Evolutionary conservation across 1,140 invertebrate species (phyloP).

Genomic region (Polyergus mexicanus): DNA sequence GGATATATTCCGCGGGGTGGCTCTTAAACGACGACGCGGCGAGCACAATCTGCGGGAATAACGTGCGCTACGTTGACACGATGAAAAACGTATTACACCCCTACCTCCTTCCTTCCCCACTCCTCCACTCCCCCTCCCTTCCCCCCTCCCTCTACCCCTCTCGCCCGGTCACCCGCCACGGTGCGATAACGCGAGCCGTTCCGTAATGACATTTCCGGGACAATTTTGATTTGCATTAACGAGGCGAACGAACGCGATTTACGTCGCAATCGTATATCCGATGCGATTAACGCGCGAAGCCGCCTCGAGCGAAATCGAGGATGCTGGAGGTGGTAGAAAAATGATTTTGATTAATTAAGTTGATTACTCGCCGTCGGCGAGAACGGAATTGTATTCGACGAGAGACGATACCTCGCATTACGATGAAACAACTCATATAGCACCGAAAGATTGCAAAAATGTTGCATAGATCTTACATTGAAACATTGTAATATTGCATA

Average conservation of each 20-base stretch:
- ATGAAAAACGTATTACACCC: slow-evolving; percentile 47
- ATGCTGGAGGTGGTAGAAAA: slow-evolving; percentile 15
- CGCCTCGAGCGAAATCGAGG: slow-evolving; percentile 23
- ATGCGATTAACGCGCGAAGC: slow-evolving; percentile 4
- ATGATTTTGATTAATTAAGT: slow-evolving; percentile 23
- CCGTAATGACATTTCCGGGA: slow-evolving; percentile 59
- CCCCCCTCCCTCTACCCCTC: too few relatives aligned
- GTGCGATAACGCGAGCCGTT: background rate
- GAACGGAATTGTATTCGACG: background rate
- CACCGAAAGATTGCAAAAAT: too few relatives aligned
- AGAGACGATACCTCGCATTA: background rate
- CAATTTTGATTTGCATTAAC: slow-evolving; percentile 63
- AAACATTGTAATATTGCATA: too few relatives aligned
- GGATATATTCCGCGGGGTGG: slow-evolving; percentile 54
- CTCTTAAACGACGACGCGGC: slow-evolving; percentile 42
- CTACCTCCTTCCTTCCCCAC: background rate
- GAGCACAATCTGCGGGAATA: slow-evolving; percentile 44
- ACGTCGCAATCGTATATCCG: slow-evolving; percentile 54
- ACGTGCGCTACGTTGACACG: slow-evolving; percentile 46
- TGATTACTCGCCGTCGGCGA: slow-evolving; percentile 13
- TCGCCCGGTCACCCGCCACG: too few relatives aligned
- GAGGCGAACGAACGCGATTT: slow-evolving; percentile 46
- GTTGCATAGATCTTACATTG: too few relatives aligned
- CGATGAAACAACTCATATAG: slow-evolving; percentile 7
- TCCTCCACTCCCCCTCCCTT: background rate